Evolutionary conservation across 2,888 invertebrate species (phyloP).

Genomic region (Megamerina dolium): DNA sequence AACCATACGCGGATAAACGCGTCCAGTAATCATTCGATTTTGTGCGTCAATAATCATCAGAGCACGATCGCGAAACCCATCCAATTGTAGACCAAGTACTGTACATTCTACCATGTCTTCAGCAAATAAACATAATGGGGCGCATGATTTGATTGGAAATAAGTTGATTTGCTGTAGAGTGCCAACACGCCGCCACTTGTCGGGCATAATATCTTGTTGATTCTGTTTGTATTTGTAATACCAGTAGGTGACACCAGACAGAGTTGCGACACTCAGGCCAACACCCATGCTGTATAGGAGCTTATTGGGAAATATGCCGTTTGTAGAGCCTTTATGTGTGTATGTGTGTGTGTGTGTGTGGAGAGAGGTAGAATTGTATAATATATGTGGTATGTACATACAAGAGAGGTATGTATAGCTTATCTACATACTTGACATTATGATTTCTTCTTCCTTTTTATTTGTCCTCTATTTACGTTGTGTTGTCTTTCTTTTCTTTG

Average conservation of each 20-base stretch:
- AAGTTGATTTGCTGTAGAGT: conserved; percentile 32
- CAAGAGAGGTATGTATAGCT: no score
- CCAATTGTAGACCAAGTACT: conserved; percentile 32
- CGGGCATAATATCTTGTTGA: conserved; percentile 35
- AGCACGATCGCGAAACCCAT: conserved; percentile 34
- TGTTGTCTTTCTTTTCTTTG: no score
- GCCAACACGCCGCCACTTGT: conserved; percentile 42
- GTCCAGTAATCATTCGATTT: conserved; percentile 38
- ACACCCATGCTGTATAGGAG: conserved; percentile 20
- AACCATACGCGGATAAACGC: conserved; percentile 40
- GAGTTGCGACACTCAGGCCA: conserved; percentile 26
- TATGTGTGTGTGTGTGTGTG: background rate
- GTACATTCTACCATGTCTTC: conserved; percentile 33
- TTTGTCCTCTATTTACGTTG: no score
- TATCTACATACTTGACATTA: no score
- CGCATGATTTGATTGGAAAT: conserved; percentile 44
- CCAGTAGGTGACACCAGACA: conserved; percentile 31
- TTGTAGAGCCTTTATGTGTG: no score
- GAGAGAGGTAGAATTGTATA: no score
- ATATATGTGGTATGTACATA: no score
- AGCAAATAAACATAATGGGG: conserved; percentile 23
- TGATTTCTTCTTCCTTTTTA: no score
- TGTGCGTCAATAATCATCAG: conserved; percentile 40
- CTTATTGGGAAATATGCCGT: no score
- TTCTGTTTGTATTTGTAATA: conserved; percentile 30